phyloP scores from a whole-genome alignment of 2,113 vertebrate genomes.

The Callaeas wilsoni region DNA sequence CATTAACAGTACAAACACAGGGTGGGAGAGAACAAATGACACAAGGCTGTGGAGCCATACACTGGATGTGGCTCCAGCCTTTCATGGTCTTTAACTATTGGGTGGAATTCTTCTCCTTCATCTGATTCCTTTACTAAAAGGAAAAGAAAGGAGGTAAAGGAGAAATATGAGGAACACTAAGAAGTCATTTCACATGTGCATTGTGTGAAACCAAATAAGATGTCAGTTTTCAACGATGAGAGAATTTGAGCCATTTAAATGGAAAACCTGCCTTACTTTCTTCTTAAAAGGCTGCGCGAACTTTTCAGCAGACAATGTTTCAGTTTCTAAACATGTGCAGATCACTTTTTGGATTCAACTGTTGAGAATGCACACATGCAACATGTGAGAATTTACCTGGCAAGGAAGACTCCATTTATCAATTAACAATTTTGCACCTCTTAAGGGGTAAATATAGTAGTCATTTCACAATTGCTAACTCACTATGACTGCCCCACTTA shows the following conservation, averaged over 20 bases:
- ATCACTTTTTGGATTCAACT: not conserved
- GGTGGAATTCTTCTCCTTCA: not conserved
- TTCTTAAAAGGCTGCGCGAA: not conserved
- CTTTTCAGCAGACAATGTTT: not conserved
- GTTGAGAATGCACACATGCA: not conserved
- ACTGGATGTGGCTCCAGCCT: not conserved
- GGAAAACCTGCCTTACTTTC: not conserved
- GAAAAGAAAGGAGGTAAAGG: not conserved
- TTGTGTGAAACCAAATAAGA: not conserved
- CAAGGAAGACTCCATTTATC: not conserved
- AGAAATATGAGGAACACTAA: not conserved
- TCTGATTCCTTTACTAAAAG: not conserved
- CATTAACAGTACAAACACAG: not conserved
- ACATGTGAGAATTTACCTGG: not conserved
- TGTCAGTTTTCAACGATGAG: not conserved
- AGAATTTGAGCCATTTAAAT: not conserved
- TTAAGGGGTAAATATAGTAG: not conserved
- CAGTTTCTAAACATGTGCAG: not conserved
- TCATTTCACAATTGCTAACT: constrained; percentile 43
- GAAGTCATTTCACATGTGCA: not conserved
- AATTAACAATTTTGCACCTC: constrained; percentile 43
- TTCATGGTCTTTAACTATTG: not conserved
- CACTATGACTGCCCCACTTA: not conserved
- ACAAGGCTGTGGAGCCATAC: not conserved
- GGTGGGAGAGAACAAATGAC: not conserved